A percentile compares a stretch with the other conserved stretches of the same genome.
Conservation (phyloP, 30 jellyfish, hydroid and myxozoan species). For the Nemopilema nomurai region DNA sequence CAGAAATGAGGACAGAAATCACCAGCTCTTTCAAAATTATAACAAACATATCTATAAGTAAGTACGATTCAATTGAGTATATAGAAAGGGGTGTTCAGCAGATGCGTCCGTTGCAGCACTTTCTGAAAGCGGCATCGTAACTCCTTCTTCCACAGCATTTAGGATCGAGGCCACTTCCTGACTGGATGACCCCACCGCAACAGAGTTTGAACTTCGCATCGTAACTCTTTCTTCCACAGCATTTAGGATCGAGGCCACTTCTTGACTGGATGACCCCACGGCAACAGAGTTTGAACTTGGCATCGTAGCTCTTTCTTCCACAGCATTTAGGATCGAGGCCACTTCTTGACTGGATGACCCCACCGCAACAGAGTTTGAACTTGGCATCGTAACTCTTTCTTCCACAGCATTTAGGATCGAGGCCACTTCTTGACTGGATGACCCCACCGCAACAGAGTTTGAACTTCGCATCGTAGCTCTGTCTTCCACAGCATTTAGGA, state of each 20-base stretch:
- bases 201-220: not conserved
- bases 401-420: constrained; percentile 24
- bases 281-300: constrained; percentile 24
- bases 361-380: constrained; percentile 23
- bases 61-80: not conserved
- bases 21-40: not conserved
- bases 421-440: not conserved
- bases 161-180: too few relatives aligned
- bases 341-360: constrained; percentile 1
- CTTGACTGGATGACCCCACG: constrained; percentile 21
- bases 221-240: constrained; percentile 16
- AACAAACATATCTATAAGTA: too few relatives aligned
- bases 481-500: too few relatives aligned
- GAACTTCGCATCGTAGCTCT: too few relatives aligned
- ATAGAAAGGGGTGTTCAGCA: not conserved
- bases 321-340: constrained; percentile 47
- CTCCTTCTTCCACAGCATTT: too few relatives aligned
- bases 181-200: too few relatives aligned
- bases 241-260: constrained; percentile 12
- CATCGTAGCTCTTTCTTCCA: constrained; percentile 22
- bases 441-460: constrained; percentile 45
- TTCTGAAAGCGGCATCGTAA: not conserved
- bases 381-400: constrained; percentile 9
- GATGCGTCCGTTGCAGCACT: not conserved
- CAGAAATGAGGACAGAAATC: not conserved